A percentile compares a stretch with the other conserved stretches of the same genome.
phyloP scores from a whole-genome alignment of 2,888 invertebrate species.

The Archaeoteleia sp. region DNA sequence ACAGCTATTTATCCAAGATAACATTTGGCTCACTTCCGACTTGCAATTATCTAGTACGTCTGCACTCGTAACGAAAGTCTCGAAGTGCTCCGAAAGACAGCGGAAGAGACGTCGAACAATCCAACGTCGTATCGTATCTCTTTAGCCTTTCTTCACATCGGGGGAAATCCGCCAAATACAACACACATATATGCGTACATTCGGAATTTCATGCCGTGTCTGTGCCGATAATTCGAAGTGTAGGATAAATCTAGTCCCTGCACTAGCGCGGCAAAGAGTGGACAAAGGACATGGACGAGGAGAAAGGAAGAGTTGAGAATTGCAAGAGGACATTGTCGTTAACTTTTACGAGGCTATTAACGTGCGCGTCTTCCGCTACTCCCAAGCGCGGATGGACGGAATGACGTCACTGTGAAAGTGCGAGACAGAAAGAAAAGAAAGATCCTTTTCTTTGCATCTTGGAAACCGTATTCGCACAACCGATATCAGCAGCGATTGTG shows the following conservation, averaged over 20 bases:
- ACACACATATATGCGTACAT: conserved; percentile 25
- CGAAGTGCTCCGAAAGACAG: conserved; percentile 24
- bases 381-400: conserved; percentile 65
- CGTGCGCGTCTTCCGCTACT: conserved; percentile 71
- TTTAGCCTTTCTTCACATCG: conserved; percentile 25
- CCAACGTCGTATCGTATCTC: conserved; percentile 36
- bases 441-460: background rate
- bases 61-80: conserved; percentile 39
- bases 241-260: conserved; percentile 42
- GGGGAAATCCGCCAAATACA: conserved; percentile 50
- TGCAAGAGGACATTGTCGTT: conserved; percentile 73
- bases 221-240: conserved; percentile 69
- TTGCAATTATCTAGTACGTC: conserved; percentile 44
- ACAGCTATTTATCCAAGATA: conserved; percentile 16
- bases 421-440: conserved; percentile 61
- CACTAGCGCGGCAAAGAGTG: conserved; percentile 7
- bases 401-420: conserved; percentile 67
- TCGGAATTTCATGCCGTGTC: conserved; percentile 69
- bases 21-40: conserved; percentile 38
- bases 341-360: conserved; percentile 75
- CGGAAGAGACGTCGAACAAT: conserved; percentile 43
- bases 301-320: conserved; percentile 58
- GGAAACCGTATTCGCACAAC: background rate
- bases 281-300: conserved; percentile 23
- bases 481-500: no score